A percentile compares a stretch with the other conserved stretches of the same genome.
Evolutionary conservation across 2,797 vertebrate genomes (phyloP).

Genomic region (Triplophysa bombifrons): DNA sequence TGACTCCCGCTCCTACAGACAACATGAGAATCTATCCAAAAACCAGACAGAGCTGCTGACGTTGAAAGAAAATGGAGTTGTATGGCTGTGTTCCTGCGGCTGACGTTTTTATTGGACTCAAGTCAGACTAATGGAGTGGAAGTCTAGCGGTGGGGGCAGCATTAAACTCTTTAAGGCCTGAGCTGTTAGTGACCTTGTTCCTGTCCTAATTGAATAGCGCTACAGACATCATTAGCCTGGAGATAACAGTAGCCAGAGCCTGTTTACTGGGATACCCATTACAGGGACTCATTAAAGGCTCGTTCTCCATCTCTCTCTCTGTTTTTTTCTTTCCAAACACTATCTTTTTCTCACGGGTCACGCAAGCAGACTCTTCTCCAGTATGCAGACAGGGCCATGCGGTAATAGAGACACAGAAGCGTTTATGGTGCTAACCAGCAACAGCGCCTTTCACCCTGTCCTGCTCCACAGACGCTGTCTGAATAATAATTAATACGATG

Average conservation of each 20-base stretch:
- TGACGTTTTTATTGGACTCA: slow-evolving; percentile 43
- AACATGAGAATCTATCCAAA: neutral
- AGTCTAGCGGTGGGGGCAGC: slow-evolving; percentile 42
- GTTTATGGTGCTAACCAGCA: slow-evolving; percentile 6
- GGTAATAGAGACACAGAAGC: neutral
- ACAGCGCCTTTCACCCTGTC: neutral
- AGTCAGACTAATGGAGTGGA: slow-evolving; percentile 65
- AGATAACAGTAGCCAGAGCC: slow-evolving; percentile 68
- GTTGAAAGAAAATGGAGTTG: slow-evolving; percentile 8
- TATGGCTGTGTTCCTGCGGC: slow-evolving; percentile 16
- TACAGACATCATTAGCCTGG: slow-evolving; percentile 72
- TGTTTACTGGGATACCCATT: slow-evolving; percentile 70
- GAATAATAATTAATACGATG: slow-evolving; percentile 30
- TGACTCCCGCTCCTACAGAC: neutral
- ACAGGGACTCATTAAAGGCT: slow-evolving; percentile 66
- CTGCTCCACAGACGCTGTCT: neutral
- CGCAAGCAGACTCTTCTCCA: neutral
- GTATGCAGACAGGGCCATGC: neutral
- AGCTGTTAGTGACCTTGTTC: slow-evolving; percentile 68
- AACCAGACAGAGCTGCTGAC: neutral
- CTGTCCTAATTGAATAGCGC: slow-evolving; percentile 72
- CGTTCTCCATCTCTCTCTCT: slow-evolving; percentile 8
- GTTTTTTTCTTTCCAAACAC: neutral
- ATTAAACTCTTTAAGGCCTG: slow-evolving; percentile 53
- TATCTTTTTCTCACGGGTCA: slow-evolving; percentile 17